Evolutionary conservation across 2,113 vertebrate genomes (phyloP).

Genomic region (Polypterus bichir): DNA sequence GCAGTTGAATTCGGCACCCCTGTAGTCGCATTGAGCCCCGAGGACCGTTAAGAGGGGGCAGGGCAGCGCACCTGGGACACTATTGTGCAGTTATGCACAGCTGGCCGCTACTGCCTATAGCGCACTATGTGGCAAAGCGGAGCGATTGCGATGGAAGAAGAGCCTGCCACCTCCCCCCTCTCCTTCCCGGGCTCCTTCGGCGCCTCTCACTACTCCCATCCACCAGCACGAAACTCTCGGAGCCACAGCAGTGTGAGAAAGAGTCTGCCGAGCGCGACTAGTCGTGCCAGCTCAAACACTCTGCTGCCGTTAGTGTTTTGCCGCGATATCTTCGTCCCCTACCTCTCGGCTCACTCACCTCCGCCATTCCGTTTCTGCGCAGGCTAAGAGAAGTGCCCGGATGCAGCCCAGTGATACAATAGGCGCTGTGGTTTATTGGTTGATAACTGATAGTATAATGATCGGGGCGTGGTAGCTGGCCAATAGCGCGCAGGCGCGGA

Average conservation of each 20-base stretch:
- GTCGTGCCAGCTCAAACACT: no score
- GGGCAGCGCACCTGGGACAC: constrained; percentile 31
- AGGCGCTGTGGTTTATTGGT: background rate
- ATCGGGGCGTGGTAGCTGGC: background rate
- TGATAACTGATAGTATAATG: background rate
- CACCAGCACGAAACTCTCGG: constrained; percentile 17
- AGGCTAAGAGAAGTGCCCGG: constrained; percentile 49
- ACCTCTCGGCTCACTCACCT: constrained; percentile 52
- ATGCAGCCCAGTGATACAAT: constrained; percentile 45
- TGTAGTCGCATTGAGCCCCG: no score
- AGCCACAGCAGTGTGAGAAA: background rate
- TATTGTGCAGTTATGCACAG: constrained; percentile 34
- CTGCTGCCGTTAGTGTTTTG: no score
- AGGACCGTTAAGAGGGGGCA: no score
- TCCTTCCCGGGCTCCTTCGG: no score
- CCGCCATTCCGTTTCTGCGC: constrained; percentile 66
- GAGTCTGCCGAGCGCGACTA: no score
- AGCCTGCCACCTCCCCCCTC: no score
- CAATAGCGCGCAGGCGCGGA: no score
- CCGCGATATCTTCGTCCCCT: constrained; percentile 25
- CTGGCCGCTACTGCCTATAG: constrained; percentile 35
- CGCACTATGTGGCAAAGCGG: constrained; percentile 29
- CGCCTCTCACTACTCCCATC: background rate
- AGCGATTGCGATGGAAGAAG: constrained; percentile 16
- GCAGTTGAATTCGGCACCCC: no score